These are phyloP conservation scores for Pelosia muscerda DNA, from an alignment of 2,888 invertebrate genomes.

Conservation along the genomic window DNA sequence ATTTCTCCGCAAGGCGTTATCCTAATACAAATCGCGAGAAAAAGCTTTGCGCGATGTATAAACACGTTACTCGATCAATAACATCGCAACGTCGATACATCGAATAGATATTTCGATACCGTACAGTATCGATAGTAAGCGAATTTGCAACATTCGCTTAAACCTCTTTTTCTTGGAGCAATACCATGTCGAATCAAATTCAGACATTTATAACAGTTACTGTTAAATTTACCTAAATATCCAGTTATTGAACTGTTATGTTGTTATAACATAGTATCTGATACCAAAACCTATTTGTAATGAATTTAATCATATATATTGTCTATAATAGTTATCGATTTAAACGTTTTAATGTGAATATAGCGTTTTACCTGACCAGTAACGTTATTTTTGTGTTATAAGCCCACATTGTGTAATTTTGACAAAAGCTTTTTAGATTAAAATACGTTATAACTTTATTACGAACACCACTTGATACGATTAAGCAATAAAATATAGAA, in stretches of 20 bases:
- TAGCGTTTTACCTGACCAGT: not conserved
- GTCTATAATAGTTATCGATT: not conserved
- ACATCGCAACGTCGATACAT: not conserved
- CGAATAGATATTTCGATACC: too few species aligned
- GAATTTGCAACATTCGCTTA: too few species aligned
- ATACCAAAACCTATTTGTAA: not conserved
- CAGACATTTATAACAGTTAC: not conserved
- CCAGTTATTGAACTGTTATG: not conserved
- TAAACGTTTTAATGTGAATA: not conserved
- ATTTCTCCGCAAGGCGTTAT: not conserved
- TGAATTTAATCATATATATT: not conserved
- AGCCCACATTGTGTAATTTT: constrained; percentile 30
- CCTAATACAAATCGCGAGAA: not conserved
- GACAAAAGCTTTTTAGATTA: constrained; percentile 25
- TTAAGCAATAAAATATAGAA: constrained; percentile 41
- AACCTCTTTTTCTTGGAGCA: too few species aligned
- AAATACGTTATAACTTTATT: constrained; percentile 23
- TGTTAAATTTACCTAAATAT: too few species aligned
- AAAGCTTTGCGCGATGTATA: too few species aligned
- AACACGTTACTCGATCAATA: not conserved
- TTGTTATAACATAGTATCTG: not conserved
- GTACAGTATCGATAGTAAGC: not conserved
- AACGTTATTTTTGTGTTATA: not conserved
- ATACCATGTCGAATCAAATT: not conserved
- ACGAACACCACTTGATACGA: constrained; percentile 39